Conservation (phyloP, 2,888 invertebrate genomes). For the Idaea straminata region DNA sequence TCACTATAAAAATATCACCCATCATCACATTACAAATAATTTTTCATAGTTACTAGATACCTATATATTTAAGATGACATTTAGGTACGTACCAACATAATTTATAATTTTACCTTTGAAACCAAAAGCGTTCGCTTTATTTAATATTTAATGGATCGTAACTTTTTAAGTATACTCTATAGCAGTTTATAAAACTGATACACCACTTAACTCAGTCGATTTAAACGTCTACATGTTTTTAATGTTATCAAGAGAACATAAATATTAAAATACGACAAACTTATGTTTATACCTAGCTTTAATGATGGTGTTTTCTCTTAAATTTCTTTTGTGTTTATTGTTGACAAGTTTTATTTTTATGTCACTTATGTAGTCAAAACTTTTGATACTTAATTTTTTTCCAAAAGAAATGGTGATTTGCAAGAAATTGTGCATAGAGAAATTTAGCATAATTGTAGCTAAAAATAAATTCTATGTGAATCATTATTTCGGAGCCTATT, state of each 20-base stretch:
- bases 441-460: no score
- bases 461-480: no score
- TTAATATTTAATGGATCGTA: slow-evolving; percentile 24
- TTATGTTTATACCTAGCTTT: not conserved
- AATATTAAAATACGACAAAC: not conserved
- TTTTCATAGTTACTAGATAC: slow-evolving; percentile 4
- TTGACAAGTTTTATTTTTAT: not conserved
- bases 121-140: slow-evolving; percentile 16
- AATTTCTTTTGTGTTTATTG: slow-evolving; percentile 1
- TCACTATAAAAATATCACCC: slow-evolving; percentile 18
- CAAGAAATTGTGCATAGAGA: no score
- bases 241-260: not conserved
- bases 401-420: no score
- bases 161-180: slow-evolving; percentile 20
- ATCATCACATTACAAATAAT: slow-evolving; percentile 21
- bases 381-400: not conserved
- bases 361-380: not conserved
- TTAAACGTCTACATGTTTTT: slow-evolving; percentile 10
- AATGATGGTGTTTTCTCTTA: not conserved
- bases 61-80: slow-evolving; percentile 10
- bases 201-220: slow-evolving; percentile 4
- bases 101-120: slow-evolving; percentile 19
- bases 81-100: slow-evolving; percentile 18
- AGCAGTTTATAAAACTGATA: slow-evolving; percentile 19
- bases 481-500: no score